Evolutionary conservation across 2,113 vertebrate genomes (phyloP), one percentile per base, ranked within the genome.

Genomic region (Neodon shergylaensis): DNA sequence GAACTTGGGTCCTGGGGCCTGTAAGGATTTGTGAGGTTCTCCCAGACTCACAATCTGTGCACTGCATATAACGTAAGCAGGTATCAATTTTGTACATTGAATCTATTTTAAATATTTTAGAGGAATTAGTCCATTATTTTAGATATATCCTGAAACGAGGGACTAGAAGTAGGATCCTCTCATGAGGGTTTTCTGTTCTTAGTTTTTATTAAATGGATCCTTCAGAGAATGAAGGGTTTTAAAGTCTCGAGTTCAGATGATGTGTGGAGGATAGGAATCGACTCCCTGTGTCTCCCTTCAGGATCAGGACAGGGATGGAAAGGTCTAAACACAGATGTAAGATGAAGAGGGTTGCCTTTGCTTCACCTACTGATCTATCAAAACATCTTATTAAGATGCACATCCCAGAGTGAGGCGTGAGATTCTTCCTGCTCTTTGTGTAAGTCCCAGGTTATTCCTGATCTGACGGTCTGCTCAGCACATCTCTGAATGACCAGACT

Each of bases 21-120:
- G 0, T 94, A 42, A 84, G 63, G 24, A 88, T 92, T 78, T 83
- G 22, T 74, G 54, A 72, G 63, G 31, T 76, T 86, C 85, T 90
- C 12, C 42, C 72, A 77, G n/a, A 33, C 70, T 95, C 61, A 14
- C 82, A 44, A 44, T 88, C 58, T 90, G 68, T 33, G 33, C 31
- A n/a, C 4, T 86, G 42, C 19, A 68, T 90, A 76, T 81, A 96
- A 88, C 52, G 14, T 66, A 92, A 94, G 44, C 49, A 89, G 77
- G 7, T 91, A 77, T 86, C 77, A 39, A 82, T 79, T 96, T 94
- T 96, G n/a, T 74, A 58, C 39, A 65, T 24, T 73, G 76, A 88
- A 92, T 93, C 70, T 86, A 94, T 88, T 95, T 97, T 83, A 92
- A 97, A 13, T 94, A 63, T 52, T 70, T 91, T 54, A 86, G 82